phyloP scores from a whole-genome alignment of 2,797 vertebrate species.

The Sphenopsis melanotis region DNA sequence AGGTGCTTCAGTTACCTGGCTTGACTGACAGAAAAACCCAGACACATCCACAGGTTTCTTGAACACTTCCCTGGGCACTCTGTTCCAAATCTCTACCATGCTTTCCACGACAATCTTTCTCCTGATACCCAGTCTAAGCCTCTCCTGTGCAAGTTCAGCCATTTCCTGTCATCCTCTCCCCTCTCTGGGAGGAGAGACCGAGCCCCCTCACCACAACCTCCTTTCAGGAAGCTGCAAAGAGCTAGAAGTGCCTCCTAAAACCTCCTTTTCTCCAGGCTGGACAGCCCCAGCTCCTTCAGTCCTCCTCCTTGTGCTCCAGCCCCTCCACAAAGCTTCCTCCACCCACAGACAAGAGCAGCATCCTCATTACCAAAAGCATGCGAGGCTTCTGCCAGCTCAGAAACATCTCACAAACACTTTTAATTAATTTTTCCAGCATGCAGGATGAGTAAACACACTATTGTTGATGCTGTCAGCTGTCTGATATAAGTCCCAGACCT shows the following conservation, averaged over 20 bases:
- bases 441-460: slow-evolving; percentile 47
- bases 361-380: not conserved
- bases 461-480: slow-evolving; percentile 53
- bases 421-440: slow-evolving; percentile 55
- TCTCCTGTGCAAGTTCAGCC: too few relatives aligned
- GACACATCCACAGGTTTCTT: not conserved
- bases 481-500: slow-evolving; percentile 44
- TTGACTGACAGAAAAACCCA: not conserved
- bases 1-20: not conserved
- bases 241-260: rapidly evolving
- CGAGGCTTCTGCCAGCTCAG: not conserved
- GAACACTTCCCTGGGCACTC: not conserved
- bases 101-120: not conserved
- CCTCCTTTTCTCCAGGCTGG: not conserved
- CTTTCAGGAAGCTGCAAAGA: not conserved
- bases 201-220: not conserved
- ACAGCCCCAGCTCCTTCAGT: not conserved
- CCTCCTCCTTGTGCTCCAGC: not conserved
- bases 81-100: not conserved
- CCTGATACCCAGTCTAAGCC: not conserved
- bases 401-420: slow-evolving; percentile 24
- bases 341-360: not conserved
- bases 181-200: not conserved
- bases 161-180: not conserved
- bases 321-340: not conserved